phyloP scores from a whole-genome alignment of 2,113 vertebrate species.

The Thomomys bottae region DNA sequence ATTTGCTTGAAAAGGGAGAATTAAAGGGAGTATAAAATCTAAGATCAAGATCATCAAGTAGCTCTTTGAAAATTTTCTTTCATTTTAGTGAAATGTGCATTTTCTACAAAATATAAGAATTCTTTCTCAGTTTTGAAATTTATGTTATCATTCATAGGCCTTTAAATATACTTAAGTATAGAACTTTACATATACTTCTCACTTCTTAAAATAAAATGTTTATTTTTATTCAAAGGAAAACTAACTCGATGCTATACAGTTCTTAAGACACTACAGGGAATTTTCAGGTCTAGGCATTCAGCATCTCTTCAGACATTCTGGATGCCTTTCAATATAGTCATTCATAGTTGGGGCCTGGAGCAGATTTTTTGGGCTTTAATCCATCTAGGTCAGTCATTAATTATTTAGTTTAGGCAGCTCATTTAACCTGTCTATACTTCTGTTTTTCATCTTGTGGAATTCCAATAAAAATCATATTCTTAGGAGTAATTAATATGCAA shows the following conservation, averaged over 20 bases:
- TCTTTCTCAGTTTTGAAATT: background rate
- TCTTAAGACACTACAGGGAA: background rate
- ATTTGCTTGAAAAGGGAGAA: background rate
- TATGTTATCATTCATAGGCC: background rate
- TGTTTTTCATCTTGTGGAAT: conserved; percentile 27
- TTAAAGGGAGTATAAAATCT: background rate
- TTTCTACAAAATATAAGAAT: background rate
- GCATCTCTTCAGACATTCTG: background rate
- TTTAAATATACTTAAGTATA: background rate
- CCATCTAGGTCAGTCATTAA: background rate
- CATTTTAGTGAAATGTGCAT: background rate
- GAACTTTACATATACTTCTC: background rate
- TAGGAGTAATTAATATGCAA: background rate
- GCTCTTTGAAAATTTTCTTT: background rate
- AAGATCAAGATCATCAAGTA: conserved; percentile 18
- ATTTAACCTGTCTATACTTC: conserved; percentile 20
- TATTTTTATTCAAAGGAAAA: conserved; percentile 13
- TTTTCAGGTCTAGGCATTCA: background rate
- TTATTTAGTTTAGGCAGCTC: conserved; percentile 17
- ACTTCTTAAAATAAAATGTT: conserved; percentile 7
- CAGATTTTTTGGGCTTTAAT: background rate
- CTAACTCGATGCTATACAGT: background rate
- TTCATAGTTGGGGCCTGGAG: background rate
- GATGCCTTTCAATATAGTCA: background rate
- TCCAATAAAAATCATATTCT: background rate